Percentiles rank a stretch among this genome's conserved stretches.
Evolutionary conservation across 1,140 invertebrate species (phyloP).

Genomic region (Achroia grisella): DNA sequence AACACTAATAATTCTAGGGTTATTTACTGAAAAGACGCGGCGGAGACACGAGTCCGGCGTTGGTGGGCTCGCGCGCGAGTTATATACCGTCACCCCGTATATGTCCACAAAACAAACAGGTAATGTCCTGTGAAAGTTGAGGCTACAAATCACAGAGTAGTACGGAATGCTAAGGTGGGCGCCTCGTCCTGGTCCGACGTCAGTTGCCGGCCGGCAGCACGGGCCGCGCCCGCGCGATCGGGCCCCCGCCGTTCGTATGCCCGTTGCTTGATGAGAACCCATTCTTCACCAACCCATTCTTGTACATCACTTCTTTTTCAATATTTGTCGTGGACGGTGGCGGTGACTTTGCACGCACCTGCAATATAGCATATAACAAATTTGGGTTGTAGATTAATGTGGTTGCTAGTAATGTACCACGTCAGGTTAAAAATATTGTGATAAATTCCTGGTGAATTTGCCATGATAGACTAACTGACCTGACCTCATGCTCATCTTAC

Average conservation of each 20-base stretch:
- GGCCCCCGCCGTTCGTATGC: slow-evolving; percentile 35
- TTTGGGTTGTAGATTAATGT: too few relatives aligned
- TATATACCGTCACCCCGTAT: slow-evolving; percentile 8
- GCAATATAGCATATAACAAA: slow-evolving; percentile 1
- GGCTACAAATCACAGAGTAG: slow-evolving; percentile 35
- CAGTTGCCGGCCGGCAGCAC: slow-evolving; percentile 64
- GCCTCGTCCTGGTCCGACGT: slow-evolving; percentile 17
- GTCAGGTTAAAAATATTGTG: too few relatives aligned
- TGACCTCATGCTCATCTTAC: too few relatives aligned
- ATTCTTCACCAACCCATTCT: slow-evolving; percentile 53
- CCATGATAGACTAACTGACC: too few relatives aligned
- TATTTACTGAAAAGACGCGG: neutral
- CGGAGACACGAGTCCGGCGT: neutral
- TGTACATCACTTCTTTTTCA: slow-evolving; percentile 24
- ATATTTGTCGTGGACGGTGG: neutral
- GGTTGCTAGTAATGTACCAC: too few relatives aligned
- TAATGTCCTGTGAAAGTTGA: slow-evolving; percentile 1
- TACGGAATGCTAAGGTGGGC: slow-evolving; percentile 22
- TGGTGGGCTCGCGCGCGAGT: neutral
- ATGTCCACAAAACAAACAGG: neutral
- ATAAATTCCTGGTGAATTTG: too few relatives aligned
- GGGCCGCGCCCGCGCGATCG: slow-evolving; percentile 45
- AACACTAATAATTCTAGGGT: slow-evolving; percentile 29
- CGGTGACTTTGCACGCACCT: slow-evolving; percentile 39
- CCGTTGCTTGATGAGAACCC: slow-evolving; percentile 47